Evolutionary conservation across 2,888 invertebrate genomes (phyloP).

Genomic region (Melanostoma mellinum): DNA sequence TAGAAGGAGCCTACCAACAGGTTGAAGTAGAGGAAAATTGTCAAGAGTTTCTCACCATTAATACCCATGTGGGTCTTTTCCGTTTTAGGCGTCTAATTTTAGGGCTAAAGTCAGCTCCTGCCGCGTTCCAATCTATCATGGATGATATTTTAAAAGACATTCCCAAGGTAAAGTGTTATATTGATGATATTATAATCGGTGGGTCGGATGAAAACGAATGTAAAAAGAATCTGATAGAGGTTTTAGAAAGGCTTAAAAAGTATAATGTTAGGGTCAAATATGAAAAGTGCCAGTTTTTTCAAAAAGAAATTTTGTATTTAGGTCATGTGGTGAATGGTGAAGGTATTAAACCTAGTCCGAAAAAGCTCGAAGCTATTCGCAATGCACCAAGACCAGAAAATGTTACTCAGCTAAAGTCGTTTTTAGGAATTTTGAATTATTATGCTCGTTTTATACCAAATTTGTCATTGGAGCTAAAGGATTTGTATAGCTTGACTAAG

Average conservation of each 20-base stretch:
- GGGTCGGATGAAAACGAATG: too few relatives aligned
- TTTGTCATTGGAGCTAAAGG: neutral
- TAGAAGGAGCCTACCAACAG: too few relatives aligned
- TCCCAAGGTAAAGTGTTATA: too few relatives aligned
- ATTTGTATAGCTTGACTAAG: too few relatives aligned
- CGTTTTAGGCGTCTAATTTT: too few relatives aligned
- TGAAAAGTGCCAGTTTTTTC: conserved; percentile 1
- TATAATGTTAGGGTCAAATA: neutral
- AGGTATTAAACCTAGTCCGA: neutral
- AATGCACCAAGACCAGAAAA: neutral
- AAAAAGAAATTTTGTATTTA: conserved; percentile 1
- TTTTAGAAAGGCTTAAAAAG: neutral
- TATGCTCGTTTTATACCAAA: conserved; percentile 9
- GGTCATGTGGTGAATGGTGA: neutral
- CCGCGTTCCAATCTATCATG: too few relatives aligned
- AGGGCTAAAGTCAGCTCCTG: too few relatives aligned
- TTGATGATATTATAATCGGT: too few relatives aligned
- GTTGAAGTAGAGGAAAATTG: too few relatives aligned
- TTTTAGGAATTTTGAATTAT: conserved; percentile 3
- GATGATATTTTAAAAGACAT: too few relatives aligned
- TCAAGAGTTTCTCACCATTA: too few relatives aligned
- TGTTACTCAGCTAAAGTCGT: neutral
- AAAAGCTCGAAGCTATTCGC: neutral
- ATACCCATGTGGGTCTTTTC: too few relatives aligned
- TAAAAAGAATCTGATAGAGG: neutral